Evolutionary conservation across 2,888 invertebrate species (phyloP).

Genomic region (Pachliopta kotzebuea): DNA sequence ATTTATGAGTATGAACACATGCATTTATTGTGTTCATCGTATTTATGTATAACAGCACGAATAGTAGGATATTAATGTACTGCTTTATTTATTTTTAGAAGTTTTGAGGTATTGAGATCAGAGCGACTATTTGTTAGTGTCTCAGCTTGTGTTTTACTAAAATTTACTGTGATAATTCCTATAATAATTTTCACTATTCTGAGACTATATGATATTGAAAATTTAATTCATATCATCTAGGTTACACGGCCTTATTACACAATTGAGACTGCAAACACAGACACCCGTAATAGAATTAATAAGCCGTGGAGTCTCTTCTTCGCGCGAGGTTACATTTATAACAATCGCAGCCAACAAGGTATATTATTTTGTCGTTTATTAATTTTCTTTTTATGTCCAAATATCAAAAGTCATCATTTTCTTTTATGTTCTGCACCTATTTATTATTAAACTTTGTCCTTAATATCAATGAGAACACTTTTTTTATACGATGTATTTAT

Average conservation of each 20-base stretch:
- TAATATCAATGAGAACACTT: too few species aligned
- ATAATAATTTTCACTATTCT: neutral
- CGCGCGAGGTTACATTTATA: conserved; percentile 3
- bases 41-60: too few species aligned
- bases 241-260: conserved; percentile 19
- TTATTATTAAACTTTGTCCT: too few species aligned
- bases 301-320: conserved; percentile 16
- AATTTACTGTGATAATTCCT: neutral
- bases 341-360: neutral
- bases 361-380: neutral
- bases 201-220: neutral
- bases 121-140: too few species aligned
- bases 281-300: conserved; percentile 22
- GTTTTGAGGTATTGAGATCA: too few species aligned
- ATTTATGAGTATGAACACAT: too few species aligned
- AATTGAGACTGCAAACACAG: conserved; percentile 16
- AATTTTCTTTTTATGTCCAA: neutral
- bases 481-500: too few species aligned
- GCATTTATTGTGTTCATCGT: too few species aligned
- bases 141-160: neutral
- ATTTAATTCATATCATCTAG: conserved; percentile 7
- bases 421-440: neutral
- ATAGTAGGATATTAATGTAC: too few species aligned
- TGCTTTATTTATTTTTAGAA: too few species aligned
- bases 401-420: neutral